Percentiles rank a stretch among this genome's conserved stretches.
Evolutionary conservation across 2,888 invertebrate genomes (phyloP).

Genomic region (Rhagium mordax): DNA sequence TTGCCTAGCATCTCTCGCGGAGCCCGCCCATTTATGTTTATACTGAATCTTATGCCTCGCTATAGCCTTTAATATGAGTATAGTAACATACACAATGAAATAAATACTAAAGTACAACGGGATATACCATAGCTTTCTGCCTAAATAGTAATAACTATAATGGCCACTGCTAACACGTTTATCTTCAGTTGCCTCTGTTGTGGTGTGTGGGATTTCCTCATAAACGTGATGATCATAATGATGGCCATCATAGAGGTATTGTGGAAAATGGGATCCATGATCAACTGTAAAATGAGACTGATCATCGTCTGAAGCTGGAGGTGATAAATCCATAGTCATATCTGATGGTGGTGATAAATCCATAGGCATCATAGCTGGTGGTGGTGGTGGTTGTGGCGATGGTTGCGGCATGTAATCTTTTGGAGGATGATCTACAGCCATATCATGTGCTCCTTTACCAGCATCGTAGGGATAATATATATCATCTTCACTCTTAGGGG

Average conservation of each 20-base stretch:
- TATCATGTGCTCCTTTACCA: constrained; percentile 1
- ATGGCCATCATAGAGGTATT: constrained; percentile 66
- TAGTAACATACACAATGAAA: constrained; percentile 80
- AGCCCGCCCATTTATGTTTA: constrained; percentile 70
- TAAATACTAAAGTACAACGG: constrained; percentile 84
- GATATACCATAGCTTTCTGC: constrained; percentile 83
- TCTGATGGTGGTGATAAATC: neutral
- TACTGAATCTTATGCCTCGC: constrained; percentile 81
- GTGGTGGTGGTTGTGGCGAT: constrained; percentile 49
- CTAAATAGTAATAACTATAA: constrained; percentile 83
- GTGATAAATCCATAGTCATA: constrained; percentile 66
- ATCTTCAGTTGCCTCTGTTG: constrained; percentile 72
- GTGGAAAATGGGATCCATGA: constrained; percentile 57
- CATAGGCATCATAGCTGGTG: neutral
- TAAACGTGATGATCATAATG: constrained; percentile 66
- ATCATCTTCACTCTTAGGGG: constrained; percentile 55
- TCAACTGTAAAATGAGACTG: too few species aligned
- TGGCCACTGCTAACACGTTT: constrained; percentile 75
- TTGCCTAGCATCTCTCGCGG: constrained; percentile 51
- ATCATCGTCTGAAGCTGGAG: constrained; percentile 70
- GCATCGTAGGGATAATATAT: constrained; percentile 56
- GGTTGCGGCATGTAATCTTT: constrained; percentile 38
- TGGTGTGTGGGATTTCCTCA: constrained; percentile 66
- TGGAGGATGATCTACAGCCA: constrained; percentile 36
- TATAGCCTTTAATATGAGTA: constrained; percentile 81